Conservation (phyloP, 2,888 invertebrate genomes). For the Epinotia bilunana region DNA sequence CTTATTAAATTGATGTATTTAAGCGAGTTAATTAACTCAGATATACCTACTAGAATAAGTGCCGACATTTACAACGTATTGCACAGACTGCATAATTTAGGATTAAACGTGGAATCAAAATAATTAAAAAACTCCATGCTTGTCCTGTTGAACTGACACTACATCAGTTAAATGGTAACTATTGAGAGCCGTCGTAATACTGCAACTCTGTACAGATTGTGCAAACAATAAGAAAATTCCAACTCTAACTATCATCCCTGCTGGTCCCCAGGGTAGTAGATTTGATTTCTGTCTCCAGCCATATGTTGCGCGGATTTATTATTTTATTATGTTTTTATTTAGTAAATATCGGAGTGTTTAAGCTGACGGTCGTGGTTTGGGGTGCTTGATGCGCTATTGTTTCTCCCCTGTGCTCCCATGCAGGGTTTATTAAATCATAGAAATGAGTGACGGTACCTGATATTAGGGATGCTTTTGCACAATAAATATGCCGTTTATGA, state of each 20-base stretch:
- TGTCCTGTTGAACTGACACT: not conserved
- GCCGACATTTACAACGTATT: not conserved
- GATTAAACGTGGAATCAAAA: not conserved
- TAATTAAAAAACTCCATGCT: not conserved
- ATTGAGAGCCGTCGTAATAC: not conserved
- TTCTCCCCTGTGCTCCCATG: conserved; percentile 55
- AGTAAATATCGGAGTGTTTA: conserved; percentile 81
- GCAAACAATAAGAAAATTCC: conserved; percentile 20
- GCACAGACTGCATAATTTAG: not conserved
- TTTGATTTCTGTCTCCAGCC: conserved; percentile 63
- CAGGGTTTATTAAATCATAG: conserved; percentile 42
- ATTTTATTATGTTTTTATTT: conserved; percentile 84
- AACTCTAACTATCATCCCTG: conserved; percentile 11
- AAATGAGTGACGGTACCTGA: conserved; percentile 42
- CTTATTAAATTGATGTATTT: not conserved
- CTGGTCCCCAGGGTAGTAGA: conserved; percentile 48
- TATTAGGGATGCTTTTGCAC: conserved; percentile 20
- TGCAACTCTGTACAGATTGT: conserved; percentile 1
- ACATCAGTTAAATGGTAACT: not conserved
- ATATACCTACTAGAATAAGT: not conserved
- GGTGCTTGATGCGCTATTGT: conserved; percentile 77
- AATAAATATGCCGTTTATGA: conserved; percentile 4
- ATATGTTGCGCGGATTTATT: conserved; percentile 82
- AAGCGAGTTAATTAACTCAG: not conserved
- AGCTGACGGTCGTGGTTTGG: conserved; percentile 83